These are phyloP conservation scores for Misgurnus mizolepis DNA, from an alignment of 2,113 vertebrate species.

Conservation along the genomic window DNA sequence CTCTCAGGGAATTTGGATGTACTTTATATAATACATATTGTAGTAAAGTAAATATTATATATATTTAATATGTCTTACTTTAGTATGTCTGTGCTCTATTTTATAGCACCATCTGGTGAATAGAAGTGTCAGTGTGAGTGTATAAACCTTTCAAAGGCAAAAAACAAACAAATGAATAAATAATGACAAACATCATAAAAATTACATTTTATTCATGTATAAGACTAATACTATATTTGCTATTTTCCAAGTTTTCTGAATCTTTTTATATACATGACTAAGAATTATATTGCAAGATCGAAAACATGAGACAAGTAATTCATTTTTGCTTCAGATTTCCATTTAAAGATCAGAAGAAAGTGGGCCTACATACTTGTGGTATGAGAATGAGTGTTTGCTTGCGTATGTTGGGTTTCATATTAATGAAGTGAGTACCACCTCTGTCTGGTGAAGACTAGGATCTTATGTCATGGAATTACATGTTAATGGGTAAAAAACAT, in stretches of 20 bases:
- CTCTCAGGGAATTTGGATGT: too few relatives aligned
- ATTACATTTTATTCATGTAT: neutral
- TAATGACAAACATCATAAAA: neutral
- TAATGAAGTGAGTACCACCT: constrained; percentile 39
- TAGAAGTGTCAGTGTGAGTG: neutral
- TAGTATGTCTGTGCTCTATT: neutral
- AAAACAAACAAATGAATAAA: neutral
- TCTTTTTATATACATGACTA: too few relatives aligned
- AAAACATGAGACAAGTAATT: too few relatives aligned
- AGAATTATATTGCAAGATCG: too few relatives aligned
- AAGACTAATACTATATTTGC: neutral
- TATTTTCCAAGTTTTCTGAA: too few relatives aligned
- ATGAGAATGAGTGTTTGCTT: neutral
- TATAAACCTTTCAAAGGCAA: too few relatives aligned
- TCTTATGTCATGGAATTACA: constrained; percentile 56
- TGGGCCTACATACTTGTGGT: constrained; percentile 25
- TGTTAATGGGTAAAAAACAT: constrained; percentile 36
- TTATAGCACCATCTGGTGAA: constrained; percentile 57
- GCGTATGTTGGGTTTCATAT: neutral
- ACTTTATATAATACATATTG: too few relatives aligned
- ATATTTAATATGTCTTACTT: too few relatives aligned
- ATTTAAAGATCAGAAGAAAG: neutral
- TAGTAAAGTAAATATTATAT: too few relatives aligned
- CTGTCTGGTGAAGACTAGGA: constrained; percentile 49
- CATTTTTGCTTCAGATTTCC: too few relatives aligned